Evolutionary conservation across 2,797 vertebrate genomes (phyloP).

Genomic region (Lepilemur septentrionalis): DNA sequence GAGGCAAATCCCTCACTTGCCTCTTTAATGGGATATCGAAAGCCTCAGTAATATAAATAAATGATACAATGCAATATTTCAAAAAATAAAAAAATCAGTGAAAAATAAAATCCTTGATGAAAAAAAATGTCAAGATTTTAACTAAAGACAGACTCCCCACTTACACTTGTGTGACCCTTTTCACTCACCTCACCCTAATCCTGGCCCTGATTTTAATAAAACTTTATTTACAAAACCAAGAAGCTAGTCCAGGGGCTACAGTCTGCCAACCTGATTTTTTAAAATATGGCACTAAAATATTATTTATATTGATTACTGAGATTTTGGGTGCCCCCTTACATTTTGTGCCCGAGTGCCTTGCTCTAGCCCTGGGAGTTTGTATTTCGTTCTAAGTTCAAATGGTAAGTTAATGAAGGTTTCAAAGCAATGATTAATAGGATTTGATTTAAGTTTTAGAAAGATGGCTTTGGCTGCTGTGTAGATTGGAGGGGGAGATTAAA

Average conservation of each 20-base stretch:
- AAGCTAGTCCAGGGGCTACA: background rate
- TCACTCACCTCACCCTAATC: background rate
- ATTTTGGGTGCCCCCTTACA: background rate
- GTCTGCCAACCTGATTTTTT: background rate
- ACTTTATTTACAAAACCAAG: conserved; percentile 2
- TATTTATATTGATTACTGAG: background rate
- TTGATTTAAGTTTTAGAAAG: background rate
- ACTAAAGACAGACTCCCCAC: background rate
- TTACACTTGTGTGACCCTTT: background rate
- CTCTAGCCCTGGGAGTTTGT: background rate
- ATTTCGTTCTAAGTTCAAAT: conserved; percentile 47
- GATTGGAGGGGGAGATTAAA: background rate
- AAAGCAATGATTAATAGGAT: background rate
- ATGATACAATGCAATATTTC: background rate
- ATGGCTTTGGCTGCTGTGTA: background rate
- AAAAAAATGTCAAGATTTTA: conserved; percentile 8
- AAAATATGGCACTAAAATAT: background rate
- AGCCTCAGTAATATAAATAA: background rate
- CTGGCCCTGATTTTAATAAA: background rate
- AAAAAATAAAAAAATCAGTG: conserved; percentile 24
- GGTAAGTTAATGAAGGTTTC: background rate
- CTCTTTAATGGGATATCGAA: background rate
- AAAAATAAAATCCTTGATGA: background rate
- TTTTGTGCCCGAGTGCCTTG: background rate
- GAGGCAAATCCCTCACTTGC: background rate